phyloP scores from a whole-genome alignment of 2,113 vertebrate genomes.

The rat (Rattus norvegicus) region GRCr8 NC_086032.1:15127501-15128000 shows the following conservation, averaged over 20 bases:
- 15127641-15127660: background rate
- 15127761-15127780: slow-evolving; percentile 44
- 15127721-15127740: slow-evolving; percentile 16
- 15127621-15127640: background rate
- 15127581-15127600: background rate
- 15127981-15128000: slow-evolving; percentile 45
- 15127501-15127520: background rate
- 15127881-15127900: background rate
- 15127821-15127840: slow-evolving; percentile 25
- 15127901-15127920: slow-evolving; percentile 36
- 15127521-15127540: background rate
- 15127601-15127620: background rate
- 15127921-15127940: background rate
- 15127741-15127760: background rate
- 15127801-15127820: slow-evolving; percentile 56
- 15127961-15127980: slow-evolving; percentile 3
- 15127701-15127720: background rate
- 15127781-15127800: slow-evolving; percentile 13
- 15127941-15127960: slow-evolving; percentile 28
- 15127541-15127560: background rate
- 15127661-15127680: slow-evolving; percentile 27
- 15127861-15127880: background rate
- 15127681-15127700: slow-evolving; percentile 47
- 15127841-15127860: slow-evolving; percentile 54
- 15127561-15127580: background rate